phyloP scores from a whole-genome alignment of 2,113 vertebrate genomes.

The Lepus europaeus region DNA sequence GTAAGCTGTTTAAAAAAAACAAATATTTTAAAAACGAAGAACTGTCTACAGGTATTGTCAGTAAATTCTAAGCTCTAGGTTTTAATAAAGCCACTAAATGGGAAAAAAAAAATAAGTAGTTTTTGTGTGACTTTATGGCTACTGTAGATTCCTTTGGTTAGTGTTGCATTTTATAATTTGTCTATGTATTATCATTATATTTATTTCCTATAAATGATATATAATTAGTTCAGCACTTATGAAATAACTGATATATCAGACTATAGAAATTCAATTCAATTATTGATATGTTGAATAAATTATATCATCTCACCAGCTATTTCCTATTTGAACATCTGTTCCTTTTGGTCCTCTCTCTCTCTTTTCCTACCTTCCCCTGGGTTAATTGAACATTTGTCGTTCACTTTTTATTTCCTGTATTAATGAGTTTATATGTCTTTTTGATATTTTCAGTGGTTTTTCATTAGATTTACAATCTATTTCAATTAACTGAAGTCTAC shows the following conservation, averaged over 20 bases:
- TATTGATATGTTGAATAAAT: neutral
- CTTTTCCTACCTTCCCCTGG: neutral
- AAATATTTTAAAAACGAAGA: neutral
- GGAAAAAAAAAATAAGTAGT: neutral
- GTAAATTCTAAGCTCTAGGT: neutral
- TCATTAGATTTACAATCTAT: neutral
- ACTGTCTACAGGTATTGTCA: neutral
- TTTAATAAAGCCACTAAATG: conserved; percentile 53
- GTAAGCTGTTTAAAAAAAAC: neutral
- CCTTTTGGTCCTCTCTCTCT: neutral
- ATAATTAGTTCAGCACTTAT: neutral
- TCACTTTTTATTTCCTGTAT: neutral
- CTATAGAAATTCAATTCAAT: neutral
- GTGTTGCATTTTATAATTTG: neutral
- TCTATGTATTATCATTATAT: neutral
- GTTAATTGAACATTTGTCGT: neutral
- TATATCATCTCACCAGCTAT: neutral
- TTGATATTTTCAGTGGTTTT: neutral
- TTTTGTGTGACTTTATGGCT: neutral
- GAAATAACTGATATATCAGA: neutral
- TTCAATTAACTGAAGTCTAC: neutral
- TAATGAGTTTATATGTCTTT: neutral
- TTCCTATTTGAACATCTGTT: neutral
- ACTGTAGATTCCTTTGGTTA: neutral
- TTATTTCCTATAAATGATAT: neutral